Conservation (phyloP, 2,797 vertebrate genomes). For the Acanthis flammea region DNA sequence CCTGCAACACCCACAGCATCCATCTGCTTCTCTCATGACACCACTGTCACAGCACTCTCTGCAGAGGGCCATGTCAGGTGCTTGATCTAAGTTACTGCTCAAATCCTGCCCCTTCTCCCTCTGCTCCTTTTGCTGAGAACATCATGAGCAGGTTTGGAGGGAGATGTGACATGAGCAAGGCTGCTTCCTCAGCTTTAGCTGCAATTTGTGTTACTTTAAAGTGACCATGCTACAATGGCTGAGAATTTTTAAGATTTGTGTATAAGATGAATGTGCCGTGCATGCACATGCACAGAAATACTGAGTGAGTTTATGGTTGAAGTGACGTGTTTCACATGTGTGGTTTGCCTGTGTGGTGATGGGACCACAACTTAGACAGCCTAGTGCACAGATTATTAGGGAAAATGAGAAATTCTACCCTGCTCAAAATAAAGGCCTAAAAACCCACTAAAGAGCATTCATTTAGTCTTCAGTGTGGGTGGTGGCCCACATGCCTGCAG, state of each 20-base stretch:
- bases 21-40: neutral
- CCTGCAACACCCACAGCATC: neutral
- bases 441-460: neutral
- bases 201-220: neutral
- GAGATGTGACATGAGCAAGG: fast-evolving
- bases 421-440: neutral
- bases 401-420: neutral
- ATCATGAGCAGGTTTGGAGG: neutral
- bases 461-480: neutral
- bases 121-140: neutral
- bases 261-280: neutral
- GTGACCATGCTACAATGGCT: neutral
- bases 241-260: neutral
- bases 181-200: neutral
- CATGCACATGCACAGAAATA: neutral
- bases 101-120: neutral
- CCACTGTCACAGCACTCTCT: neutral
- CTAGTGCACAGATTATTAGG: neutral
- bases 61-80: neutral
- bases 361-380: neutral
- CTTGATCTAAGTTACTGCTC: neutral
- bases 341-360: neutral
- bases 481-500: neutral
- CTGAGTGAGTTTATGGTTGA: fast-evolving
- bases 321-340: neutral